Conservation (phyloP, 2,888 invertebrate genomes). For the Rhagonycha lutea region DNA sequence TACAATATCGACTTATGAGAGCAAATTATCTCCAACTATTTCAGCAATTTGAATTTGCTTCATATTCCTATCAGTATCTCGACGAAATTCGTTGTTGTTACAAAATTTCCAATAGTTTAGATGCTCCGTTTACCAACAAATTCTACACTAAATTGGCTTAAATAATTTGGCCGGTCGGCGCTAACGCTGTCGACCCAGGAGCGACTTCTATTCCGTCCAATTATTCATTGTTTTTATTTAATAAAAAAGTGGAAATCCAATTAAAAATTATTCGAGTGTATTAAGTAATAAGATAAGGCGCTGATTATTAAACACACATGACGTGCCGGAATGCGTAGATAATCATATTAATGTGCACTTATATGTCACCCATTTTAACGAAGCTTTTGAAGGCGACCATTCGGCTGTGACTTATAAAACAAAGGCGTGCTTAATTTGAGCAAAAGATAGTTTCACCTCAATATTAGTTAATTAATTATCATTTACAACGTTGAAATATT, state of each 20-base stretch:
- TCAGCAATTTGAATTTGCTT: not conserved
- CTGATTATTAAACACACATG: slow-evolving; percentile 16
- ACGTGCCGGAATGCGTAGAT: slow-evolving; percentile 22
- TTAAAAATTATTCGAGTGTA: slow-evolving; percentile 17
- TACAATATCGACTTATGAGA: not conserved
- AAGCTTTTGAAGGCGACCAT: slow-evolving; percentile 8
- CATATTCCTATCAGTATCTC: not conserved
- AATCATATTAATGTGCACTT: slow-evolving; percentile 23
- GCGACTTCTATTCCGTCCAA: not conserved
- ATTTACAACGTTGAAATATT: not conserved
- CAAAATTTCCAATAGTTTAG: not conserved
- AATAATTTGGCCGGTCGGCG: not conserved
- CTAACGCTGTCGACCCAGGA: not conserved
- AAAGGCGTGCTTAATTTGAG: slow-evolving; percentile 17
- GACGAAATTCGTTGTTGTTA: not conserved
- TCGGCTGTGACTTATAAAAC: slow-evolving; percentile 16
- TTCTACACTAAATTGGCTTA: not conserved
- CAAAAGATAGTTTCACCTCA: slow-evolving; percentile 9
- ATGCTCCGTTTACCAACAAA: not conserved
- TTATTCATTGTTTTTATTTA: not conserved
- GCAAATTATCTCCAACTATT: not conserved
- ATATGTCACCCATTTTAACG: slow-evolving; percentile 21
- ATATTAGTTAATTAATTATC: slow-evolving; percentile 11
- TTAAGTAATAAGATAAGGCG: slow-evolving; percentile 19
- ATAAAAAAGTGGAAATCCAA: slow-evolving; percentile 8